Percentiles rank a stretch among this genome's conserved stretches.
Evolutionary conservation across 2,888 invertebrate species (phyloP).

Genomic region (Abrostola tripartita): DNA sequence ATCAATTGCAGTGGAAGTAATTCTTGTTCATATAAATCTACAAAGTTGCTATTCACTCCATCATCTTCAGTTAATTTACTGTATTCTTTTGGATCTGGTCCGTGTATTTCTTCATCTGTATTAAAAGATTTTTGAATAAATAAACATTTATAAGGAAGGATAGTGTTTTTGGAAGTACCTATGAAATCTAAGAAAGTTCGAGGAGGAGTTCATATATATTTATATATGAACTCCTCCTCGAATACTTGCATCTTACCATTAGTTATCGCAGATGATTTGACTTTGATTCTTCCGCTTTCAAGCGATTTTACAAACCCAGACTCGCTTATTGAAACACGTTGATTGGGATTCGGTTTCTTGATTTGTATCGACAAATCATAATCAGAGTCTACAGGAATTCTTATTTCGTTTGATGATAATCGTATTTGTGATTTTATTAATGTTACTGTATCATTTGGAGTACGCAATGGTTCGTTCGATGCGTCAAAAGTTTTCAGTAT

Average conservation of each 20-base stretch:
- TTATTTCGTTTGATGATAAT: slow-evolving; percentile 61
- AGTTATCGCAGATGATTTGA: not conserved
- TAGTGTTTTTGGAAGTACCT: not conserved
- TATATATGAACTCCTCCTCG: too few species aligned
- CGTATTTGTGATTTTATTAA: slow-evolving; percentile 64
- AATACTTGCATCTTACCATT: slow-evolving; percentile 24
- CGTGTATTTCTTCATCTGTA: slow-evolving; percentile 13
- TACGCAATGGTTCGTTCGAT: slow-evolving; percentile 40
- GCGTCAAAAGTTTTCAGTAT: slow-evolving; percentile 67
- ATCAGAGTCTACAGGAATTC: slow-evolving; percentile 67
- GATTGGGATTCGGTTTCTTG: slow-evolving; percentile 46
- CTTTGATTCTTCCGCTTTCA: slow-evolving; percentile 6
- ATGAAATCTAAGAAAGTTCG: too few species aligned
- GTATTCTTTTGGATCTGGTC: not conserved
- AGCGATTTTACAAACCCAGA: slow-evolving; percentile 9
- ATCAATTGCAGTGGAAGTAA: slow-evolving; percentile 73
- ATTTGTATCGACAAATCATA: slow-evolving; percentile 66
- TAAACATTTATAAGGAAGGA: too few species aligned
- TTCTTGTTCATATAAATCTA: slow-evolving; percentile 68
- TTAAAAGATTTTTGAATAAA: not conserved
- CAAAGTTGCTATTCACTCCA: slow-evolving; percentile 45
- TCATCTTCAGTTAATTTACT: slow-evolving; percentile 17
- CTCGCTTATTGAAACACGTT: slow-evolving; percentile 48
- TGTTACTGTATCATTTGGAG: slow-evolving; percentile 58
- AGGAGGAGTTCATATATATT: too few species aligned